Evolutionary conservation across 2,797 vertebrate species (phyloP), one percentile per base, ranked within the genome.

Genomic region (Enteromius treurensis): DNA sequence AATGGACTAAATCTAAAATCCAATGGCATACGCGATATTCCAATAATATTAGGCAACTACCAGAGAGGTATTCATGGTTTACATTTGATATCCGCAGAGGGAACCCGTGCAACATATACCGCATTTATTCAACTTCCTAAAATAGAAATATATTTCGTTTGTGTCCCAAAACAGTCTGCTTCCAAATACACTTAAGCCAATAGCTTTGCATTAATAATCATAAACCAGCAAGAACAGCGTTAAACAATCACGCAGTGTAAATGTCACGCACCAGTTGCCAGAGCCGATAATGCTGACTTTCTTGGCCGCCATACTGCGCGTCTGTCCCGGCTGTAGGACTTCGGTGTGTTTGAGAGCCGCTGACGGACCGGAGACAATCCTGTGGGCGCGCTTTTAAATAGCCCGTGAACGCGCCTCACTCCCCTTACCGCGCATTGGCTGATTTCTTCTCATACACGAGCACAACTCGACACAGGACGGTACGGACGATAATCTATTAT

Each of bases 281-380:
- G 98, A 98, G 90, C 98, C 98, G 79, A 99, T 91, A 89, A 99
- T 88, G 91, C 97, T 99, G 84, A 97, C 90, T 90, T 95, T 98
- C 92, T 93, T 95, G 1, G 91, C 90, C 90, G 93, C 91, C 94
- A 95, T 94, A 47, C 86, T 77, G 45, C 32, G 78, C 60, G 87
- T 87, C 70, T 83, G 84, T 58, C 82, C 85, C 80, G 87, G 71
- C 32, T 53, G 79, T 55, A 73, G 40, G 45, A 42, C 65, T 53
- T 32, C 74, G 70, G 65, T 51, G 62, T 79, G 45, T 53, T 19
- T 53, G 55, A 23, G 76, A 79, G 23, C 88, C 2, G 84, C 83
- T 73, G 87, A 42, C 26, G 29, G 40, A 45, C 40, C 71, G 29
- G 45, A 51, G 21, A 21, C 34, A 4, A 70, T 73, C 47, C 19